Evolutionary conservation across 2,797 vertebrate species (phyloP).

Genomic region (Dendrocincla fuliginosa): DNA sequence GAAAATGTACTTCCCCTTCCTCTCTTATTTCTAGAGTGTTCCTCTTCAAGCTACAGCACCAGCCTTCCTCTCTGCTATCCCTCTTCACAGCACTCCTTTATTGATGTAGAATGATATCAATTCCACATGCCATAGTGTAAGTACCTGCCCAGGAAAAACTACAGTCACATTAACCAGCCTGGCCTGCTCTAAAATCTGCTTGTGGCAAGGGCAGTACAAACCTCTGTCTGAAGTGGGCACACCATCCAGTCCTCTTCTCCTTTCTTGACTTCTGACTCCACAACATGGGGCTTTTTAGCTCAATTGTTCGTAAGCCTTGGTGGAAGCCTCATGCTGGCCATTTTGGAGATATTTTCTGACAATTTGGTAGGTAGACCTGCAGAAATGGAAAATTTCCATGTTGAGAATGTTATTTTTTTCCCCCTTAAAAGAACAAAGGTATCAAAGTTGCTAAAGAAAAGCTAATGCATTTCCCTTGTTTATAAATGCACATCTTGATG

Average conservation of each 20-base stretch:
- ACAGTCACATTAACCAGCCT: not conserved
- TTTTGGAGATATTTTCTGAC: not conserved
- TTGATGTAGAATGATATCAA: not conserved
- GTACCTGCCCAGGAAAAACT: not conserved
- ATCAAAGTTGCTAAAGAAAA: not conserved
- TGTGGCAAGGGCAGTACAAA: not conserved
- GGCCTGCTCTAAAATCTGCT: not conserved
- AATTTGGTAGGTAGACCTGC: not conserved
- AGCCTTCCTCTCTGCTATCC: not conserved
- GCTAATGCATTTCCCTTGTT: not conserved
- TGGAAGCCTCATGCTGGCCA: not conserved
- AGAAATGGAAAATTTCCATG: not conserved
- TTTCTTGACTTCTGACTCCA: not conserved
- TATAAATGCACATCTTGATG: not conserved
- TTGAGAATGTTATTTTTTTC: not conserved
- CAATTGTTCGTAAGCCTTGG: not conserved
- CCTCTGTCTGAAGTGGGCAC: not conserved
- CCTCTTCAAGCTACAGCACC: not conserved
- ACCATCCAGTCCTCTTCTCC: rapidly evolving
- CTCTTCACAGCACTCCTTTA: not conserved
- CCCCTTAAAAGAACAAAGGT: not conserved
- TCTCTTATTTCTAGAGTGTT: not conserved
- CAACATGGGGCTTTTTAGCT: rapidly evolving
- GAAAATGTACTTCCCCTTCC: not conserved
- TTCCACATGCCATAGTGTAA: rapidly evolving